Evolutionary conservation across 2,797 vertebrate species (phyloP).

Genomic region (Enoplosus armatus): DNA sequence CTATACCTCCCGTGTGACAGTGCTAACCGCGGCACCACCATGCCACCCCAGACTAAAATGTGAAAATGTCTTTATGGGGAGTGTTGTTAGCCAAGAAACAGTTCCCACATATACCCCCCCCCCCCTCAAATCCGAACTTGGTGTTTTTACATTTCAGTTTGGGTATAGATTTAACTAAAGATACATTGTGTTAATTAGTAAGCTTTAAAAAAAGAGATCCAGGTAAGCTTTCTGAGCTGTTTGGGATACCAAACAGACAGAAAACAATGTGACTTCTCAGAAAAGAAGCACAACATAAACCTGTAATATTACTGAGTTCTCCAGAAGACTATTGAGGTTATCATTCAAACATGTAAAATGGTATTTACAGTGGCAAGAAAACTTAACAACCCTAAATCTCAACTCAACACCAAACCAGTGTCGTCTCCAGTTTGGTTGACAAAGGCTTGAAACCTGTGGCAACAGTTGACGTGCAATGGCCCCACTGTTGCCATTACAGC

Average conservation of each 20-base stretch:
- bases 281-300: neutral
- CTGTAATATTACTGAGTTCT: neutral
- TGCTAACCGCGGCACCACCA: no score
- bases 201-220: neutral
- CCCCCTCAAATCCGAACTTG: neutral
- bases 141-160: neutral
- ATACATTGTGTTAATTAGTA: neutral
- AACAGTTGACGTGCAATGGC: conserved; percentile 44
- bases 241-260: neutral
- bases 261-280: neutral
- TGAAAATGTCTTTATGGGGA: neutral
- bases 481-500: conserved; percentile 40
- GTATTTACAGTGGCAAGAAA: neutral
- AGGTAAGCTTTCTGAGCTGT: neutral
- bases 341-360: neutral
- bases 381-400: neutral
- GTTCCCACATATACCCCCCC: neutral
- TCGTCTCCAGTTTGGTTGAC: conserved; percentile 2
- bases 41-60: neutral
- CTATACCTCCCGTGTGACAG: no score
- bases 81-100: neutral
- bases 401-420: neutral
- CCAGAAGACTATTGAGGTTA: neutral
- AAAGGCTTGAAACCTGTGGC: conserved; percentile 14
- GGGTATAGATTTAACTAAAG: neutral